Conservation (phyloP, 2,888 invertebrate species). For the Trichacis sp. region DNA sequence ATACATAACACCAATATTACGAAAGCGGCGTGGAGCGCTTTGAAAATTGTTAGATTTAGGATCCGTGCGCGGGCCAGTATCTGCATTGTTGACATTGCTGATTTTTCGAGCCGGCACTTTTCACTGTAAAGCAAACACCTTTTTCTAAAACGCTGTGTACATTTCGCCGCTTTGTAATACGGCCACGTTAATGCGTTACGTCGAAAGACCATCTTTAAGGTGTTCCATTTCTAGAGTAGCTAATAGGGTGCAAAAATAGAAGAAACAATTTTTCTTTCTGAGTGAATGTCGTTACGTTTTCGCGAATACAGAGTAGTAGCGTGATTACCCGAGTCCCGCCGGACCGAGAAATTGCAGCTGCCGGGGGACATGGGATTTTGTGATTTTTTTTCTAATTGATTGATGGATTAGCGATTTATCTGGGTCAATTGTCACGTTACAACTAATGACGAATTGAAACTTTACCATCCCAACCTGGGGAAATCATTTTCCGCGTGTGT, state of each 20-base stretch:
- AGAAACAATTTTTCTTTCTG: background rate
- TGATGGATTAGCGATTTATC: no score
- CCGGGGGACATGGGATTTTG: no score
- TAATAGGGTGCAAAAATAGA: slow-evolving; percentile 2
- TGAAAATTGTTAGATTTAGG: background rate
- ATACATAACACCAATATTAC: background rate
- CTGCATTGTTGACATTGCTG: background rate
- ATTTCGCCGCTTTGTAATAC: background rate
- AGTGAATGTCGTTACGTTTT: no score
- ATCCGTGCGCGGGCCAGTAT: background rate
- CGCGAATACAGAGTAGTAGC: no score
- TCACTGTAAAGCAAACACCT: slow-evolving; percentile 1
- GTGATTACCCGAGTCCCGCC: no score
- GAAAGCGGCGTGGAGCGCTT: background rate
- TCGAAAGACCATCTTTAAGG: slow-evolving; percentile 5
- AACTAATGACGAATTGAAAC: no score
- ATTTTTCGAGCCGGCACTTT: background rate
- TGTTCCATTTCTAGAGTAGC: slow-evolving; percentile 4
- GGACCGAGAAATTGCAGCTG: no score
- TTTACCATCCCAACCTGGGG: no score
- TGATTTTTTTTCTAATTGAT: no score
- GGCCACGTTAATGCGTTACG: background rate
- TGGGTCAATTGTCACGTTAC: no score
- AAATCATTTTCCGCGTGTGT: no score
- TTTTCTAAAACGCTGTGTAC: slow-evolving; percentile 3